Conservation (phyloP, 2,888 invertebrate genomes). For the Acrocyrtus sp. region DNA sequence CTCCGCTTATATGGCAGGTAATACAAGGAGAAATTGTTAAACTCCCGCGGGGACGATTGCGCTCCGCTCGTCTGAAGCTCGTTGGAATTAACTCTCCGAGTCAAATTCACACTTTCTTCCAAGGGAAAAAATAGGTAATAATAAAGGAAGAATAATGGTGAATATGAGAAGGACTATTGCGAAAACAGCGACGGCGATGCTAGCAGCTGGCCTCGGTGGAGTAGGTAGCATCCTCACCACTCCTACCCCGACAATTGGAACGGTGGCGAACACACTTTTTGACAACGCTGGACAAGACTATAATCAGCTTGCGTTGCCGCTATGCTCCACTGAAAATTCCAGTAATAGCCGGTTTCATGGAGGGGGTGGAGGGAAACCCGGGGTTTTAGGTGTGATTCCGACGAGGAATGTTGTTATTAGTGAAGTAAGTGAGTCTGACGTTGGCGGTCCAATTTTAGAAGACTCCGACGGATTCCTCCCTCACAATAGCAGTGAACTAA, state of each 20-base stretch:
- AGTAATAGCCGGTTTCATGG: constrained; percentile 4
- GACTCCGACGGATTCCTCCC: constrained; percentile 18
- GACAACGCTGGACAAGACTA: constrained; percentile 28
- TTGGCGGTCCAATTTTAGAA: constrained; percentile 11
- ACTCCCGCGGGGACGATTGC: constrained; percentile 36
- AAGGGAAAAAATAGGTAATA: constrained; percentile 11
- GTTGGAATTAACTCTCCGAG: constrained; percentile 14
- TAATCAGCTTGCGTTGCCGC: constrained; percentile 14
- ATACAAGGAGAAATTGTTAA: constrained; percentile 14
- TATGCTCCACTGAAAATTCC: constrained; percentile 15
- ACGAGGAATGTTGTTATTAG: constrained; percentile 21
- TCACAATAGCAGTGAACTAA: constrained; percentile 38
- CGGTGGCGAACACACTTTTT: constrained; percentile 19
- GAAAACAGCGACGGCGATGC: constrained; percentile 23
- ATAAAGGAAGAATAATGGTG: constrained; percentile 43
- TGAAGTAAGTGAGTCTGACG: constrained; percentile 8
- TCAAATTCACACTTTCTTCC: not conserved
- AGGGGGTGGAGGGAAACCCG: constrained; percentile 11
- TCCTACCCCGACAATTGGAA: constrained; percentile 29
- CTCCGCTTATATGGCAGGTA: constrained; percentile 1
- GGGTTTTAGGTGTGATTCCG: constrained; percentile 5
- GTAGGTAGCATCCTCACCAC: constrained; percentile 28
- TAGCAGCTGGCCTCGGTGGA: constrained; percentile 35
- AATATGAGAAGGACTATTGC: constrained; percentile 45
- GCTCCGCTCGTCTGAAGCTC: constrained; percentile 31